These are phyloP conservation scores for Campopleginae sp. DNA, from an alignment of 2,888 invertebrate species.

Conservation along the genomic window DNA sequence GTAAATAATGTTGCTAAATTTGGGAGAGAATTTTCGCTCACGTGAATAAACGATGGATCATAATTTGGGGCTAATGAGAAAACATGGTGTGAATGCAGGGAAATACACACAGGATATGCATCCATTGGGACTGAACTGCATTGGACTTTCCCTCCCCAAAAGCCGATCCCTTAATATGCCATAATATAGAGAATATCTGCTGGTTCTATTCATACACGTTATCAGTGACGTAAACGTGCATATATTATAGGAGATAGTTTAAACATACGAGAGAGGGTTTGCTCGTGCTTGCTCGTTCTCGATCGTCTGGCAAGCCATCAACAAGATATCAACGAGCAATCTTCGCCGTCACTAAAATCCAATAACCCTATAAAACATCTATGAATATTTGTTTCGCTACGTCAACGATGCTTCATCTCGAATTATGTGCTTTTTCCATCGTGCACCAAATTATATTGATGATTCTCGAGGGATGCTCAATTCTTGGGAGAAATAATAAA, in stretches of 20 bases:
- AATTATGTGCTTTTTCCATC: constrained; percentile 44
- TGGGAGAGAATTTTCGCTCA: background rate
- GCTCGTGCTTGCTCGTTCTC: constrained; percentile 50
- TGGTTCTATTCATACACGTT: constrained; percentile 35
- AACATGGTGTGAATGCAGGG: constrained; percentile 34
- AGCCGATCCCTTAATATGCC: constrained; percentile 27
- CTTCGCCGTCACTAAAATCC: constrained; percentile 44
- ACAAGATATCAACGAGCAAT: constrained; percentile 43
- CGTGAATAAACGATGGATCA: constrained; percentile 7
- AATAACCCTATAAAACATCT: constrained; percentile 32
- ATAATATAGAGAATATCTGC: constrained; percentile 20
- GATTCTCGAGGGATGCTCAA: constrained; percentile 39
- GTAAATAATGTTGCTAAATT: background rate
- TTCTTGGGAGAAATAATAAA: constrained; percentile 41
- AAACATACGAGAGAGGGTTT: constrained; percentile 34
- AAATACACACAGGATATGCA: constrained; percentile 28
- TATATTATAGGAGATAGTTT: constrained; percentile 9
- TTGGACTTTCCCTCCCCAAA: constrained; percentile 40
- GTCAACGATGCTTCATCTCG: constrained; percentile 34
- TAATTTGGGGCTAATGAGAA: constrained; percentile 30
- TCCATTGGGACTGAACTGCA: constrained; percentile 50
- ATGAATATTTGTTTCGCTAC: constrained; percentile 18
- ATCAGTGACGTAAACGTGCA: constrained; percentile 40
- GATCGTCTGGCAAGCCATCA: constrained; percentile 38
- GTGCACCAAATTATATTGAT: constrained; percentile 53